Conservation (phyloP, 1,140 invertebrate species). For the Cryptotermes secundus region DNA sequence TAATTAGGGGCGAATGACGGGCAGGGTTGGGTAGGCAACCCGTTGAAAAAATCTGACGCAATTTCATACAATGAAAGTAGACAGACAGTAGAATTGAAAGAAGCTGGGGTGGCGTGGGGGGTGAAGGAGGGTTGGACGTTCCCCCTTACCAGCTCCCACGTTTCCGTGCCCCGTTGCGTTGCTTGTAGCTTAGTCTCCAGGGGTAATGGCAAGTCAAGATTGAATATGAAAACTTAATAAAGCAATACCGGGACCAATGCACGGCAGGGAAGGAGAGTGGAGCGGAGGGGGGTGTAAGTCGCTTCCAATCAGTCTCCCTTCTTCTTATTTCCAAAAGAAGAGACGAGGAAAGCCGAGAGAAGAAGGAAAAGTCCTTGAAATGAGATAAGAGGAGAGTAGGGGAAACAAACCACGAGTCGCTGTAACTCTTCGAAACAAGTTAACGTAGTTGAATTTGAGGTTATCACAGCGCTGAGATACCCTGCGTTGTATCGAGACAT, state of each 20-base stretch:
- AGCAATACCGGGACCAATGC: not conserved
- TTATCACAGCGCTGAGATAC: no score
- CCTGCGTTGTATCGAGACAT: no score
- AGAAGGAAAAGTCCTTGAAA: not conserved
- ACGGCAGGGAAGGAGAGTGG: not conserved
- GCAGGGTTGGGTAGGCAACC: not conserved
- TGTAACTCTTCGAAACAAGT: not conserved
- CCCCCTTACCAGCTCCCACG: not conserved
- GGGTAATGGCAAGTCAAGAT: slow-evolving; percentile 22
- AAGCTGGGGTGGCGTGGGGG: not conserved
- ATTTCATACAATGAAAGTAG: not conserved
- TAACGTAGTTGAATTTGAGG: not conserved
- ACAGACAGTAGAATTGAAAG: not conserved
- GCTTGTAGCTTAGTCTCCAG: not conserved
- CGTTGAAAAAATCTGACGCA: slow-evolving; percentile 12
- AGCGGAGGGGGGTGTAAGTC: slow-evolving; percentile 18
- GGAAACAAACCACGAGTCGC: not conserved
- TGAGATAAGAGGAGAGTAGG: not conserved
- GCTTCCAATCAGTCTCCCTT: slow-evolving; percentile 29
- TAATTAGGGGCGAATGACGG: not conserved
- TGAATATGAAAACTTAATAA: slow-evolving; percentile 32
- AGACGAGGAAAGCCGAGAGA: not conserved
- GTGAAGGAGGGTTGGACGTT: not conserved
- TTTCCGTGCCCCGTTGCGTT: not conserved
- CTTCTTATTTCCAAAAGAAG: not conserved